Evolutionary conservation across 2,797 vertebrate species (phyloP).

Genomic region (Lutjanus campechanus): DNA sequence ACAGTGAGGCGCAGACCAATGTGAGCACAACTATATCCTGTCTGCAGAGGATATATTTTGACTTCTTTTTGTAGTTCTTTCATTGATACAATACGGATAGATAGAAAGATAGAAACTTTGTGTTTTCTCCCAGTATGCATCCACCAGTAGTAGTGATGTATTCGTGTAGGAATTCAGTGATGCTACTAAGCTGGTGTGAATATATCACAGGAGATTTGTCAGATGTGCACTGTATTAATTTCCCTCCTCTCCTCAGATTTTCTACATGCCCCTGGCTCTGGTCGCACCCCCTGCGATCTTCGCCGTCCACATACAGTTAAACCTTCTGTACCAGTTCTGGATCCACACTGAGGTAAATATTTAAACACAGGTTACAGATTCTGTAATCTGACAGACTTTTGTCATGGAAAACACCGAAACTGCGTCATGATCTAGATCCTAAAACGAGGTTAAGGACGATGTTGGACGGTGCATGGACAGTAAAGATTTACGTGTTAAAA

Average conservation of each 20-base stretch:
- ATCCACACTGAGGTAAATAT: conserved; percentile 95
- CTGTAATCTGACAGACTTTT: neutral
- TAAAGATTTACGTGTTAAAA: neutral
- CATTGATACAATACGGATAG: no score
- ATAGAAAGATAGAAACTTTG: no score
- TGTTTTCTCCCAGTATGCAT: neutral
- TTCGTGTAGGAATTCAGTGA: neutral
- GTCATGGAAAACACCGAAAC: neutral
- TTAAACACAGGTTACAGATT: neutral
- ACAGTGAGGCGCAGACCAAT: no score
- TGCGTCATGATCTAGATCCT: neutral
- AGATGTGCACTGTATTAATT: neutral
- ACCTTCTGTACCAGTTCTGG: conserved; percentile 97
- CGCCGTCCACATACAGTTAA: conserved; percentile 94
- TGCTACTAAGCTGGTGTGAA: neutral
- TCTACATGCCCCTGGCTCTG: conserved; percentile 93
- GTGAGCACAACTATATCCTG: no score
- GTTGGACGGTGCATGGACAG: neutral
- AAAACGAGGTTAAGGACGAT: neutral
- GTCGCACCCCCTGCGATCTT: conserved; percentile 91
- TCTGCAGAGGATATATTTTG: no score
- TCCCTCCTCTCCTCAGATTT: conserved; percentile 82
- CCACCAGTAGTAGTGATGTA: neutral
- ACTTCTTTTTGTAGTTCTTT: neutral
- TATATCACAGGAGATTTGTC: neutral